phyloP scores from a whole-genome alignment of 2,797 vertebrate genomes.

The Vespertilio murinus region DNA sequence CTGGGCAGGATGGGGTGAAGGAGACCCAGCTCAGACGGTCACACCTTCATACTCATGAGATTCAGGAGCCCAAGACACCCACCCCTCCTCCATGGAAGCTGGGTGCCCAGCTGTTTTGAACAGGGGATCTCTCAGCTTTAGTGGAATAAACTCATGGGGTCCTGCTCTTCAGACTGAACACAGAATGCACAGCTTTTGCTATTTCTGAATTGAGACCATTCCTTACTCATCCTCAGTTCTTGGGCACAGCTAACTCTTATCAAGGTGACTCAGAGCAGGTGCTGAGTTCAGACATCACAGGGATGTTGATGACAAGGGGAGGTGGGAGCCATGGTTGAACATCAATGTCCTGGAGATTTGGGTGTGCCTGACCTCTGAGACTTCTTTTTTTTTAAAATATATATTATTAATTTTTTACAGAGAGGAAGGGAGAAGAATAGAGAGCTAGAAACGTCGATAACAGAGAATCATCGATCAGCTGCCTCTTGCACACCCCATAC shows the following conservation, averaged over 20 bases:
- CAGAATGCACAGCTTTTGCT: no score
- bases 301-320: no score
- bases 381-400: no score
- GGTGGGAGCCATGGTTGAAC: neutral
- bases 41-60: neutral
- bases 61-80: neutral
- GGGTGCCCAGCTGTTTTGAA: neutral
- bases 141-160: neutral
- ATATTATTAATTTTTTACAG: no score
- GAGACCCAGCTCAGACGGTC: no score
- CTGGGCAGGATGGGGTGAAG: neutral
- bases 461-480: no score
- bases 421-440: no score
- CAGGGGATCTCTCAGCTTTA: rapidly evolving
- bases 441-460: no score
- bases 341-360: neutral
- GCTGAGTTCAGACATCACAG: neutral
- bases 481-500: no score
- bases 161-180: neutral
- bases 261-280: neutral
- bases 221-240: neutral
- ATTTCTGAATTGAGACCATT: neutral
- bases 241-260: no score
- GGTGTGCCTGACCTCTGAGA: no score
- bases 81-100: no score